A percentile compares a stretch with the other conserved stretches of the same genome.
Evolutionary conservation across 2,797 vertebrate species (phyloP).

Genomic region (Sebastes glaucus): DNA sequence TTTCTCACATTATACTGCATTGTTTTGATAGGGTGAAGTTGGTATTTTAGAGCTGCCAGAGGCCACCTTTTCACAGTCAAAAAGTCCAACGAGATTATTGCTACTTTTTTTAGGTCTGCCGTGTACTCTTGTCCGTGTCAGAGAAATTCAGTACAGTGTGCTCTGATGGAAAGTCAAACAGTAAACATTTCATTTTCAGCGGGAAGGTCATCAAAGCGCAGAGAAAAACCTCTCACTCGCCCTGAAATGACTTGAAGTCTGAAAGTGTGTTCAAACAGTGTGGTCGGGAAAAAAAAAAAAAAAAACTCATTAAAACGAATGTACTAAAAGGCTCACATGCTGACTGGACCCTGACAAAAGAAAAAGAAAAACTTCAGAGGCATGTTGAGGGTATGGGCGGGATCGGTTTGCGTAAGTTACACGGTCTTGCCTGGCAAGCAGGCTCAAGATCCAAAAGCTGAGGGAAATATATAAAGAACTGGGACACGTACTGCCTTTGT

Average conservation of each 20-base stretch:
- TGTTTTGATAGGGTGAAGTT: background rate
- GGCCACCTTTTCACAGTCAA: background rate
- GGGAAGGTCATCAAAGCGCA: slow-evolving; percentile 21
- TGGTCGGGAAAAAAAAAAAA: background rate
- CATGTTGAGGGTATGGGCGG: slow-evolving; percentile 18
- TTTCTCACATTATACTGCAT: background rate
- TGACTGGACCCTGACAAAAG: slow-evolving; percentile 33
- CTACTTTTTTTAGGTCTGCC: background rate
- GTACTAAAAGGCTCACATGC: background rate
- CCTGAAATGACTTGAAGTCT: background rate
- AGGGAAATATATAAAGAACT: slow-evolving; percentile 75
- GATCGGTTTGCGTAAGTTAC: slow-evolving; percentile 34
- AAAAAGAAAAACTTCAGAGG: slow-evolving; percentile 20
- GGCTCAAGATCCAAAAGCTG: slow-evolving; percentile 55
- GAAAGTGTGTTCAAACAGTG: background rate
- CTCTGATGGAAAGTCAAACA: slow-evolving; percentile 4
- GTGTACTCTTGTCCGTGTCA: background rate
- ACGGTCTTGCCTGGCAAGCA: slow-evolving; percentile 43
- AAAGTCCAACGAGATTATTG: background rate
- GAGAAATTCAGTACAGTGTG: background rate
- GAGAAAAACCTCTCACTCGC: background rate
- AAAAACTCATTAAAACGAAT: slow-evolving; percentile 9
- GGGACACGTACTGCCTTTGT: slow-evolving; percentile 77
- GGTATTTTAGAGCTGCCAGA: background rate
- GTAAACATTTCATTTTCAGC: slow-evolving; percentile 6